Conservation (phyloP, 2,888 invertebrate genomes). For the Globia sparganii region DNA sequence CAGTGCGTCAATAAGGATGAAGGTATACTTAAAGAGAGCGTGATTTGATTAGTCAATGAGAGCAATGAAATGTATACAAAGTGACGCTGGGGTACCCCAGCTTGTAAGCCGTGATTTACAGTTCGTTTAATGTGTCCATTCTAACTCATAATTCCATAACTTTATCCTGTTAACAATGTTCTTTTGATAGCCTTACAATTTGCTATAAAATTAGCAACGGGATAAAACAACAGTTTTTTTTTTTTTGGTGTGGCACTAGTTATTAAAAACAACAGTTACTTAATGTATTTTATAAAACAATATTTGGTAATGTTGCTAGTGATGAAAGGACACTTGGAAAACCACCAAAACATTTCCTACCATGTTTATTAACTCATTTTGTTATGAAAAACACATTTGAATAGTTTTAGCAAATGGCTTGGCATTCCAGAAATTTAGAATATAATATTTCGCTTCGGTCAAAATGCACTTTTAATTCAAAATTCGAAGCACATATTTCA, state of each 20-base stretch:
- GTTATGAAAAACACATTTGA: neutral
- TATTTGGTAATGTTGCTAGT: neutral
- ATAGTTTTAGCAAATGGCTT: neutral
- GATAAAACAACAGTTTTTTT: neutral
- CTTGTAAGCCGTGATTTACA: constrained; percentile 36
- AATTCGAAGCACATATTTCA: constrained; percentile 6
- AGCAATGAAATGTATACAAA: constrained; percentile 50
- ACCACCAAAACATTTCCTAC: neutral
- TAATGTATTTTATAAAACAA: neutral
- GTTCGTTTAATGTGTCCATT: constrained; percentile 22
- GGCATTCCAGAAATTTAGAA: neutral
- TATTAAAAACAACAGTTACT: neutral
- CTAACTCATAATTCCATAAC: constrained; percentile 4
- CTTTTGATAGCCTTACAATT: neutral
- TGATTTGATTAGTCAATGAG: constrained; percentile 56
- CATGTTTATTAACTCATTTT: constrained; percentile 5
- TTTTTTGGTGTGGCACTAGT: no score
- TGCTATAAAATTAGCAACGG: neutral
- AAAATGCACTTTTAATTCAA: constrained; percentile 14
- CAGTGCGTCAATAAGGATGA: constrained; percentile 42
- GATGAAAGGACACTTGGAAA: neutral
- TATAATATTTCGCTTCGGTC: neutral
- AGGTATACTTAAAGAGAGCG: constrained; percentile 40
- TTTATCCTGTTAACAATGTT: constrained; percentile 12
- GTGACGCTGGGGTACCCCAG: constrained; percentile 27